Evolutionary conservation across 1,140 invertebrate species (phyloP).

Genomic region (Orchesella cincta): DNA sequence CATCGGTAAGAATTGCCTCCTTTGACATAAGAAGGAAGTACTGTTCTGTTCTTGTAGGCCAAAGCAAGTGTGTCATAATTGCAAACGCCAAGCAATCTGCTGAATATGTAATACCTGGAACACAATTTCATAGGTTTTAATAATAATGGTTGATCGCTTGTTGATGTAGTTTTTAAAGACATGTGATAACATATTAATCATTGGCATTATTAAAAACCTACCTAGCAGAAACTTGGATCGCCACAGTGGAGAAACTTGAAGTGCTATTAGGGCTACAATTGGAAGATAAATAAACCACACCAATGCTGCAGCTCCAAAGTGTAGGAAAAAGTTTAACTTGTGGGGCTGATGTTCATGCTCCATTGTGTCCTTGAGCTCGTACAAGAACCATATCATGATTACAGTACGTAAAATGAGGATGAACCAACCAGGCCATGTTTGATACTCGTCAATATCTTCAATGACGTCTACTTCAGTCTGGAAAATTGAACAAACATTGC

Average conservation of each 20-base stretch:
- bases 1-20: constrained; percentile 71
- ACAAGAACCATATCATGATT: constrained; percentile 94
- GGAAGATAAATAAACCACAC: constrained; percentile 98
- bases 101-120: constrained; percentile 85
- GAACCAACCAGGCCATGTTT: constrained; percentile 94
- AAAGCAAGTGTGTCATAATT: constrained; percentile 88
- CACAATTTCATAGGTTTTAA: background rate
- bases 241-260: constrained; percentile 92
- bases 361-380: constrained; percentile 89
- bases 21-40: constrained; percentile 77
- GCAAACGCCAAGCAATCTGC: constrained; percentile 91
- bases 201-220: constrained; percentile 59
- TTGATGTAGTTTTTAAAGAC: constrained; percentile 13
- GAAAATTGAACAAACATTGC: constrained; percentile 54
- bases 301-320: constrained; percentile 93
- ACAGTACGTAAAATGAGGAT: constrained; percentile 81
- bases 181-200: constrained; percentile 33
- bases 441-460: constrained; percentile 94
- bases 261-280: constrained; percentile 86
- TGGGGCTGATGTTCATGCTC: constrained; percentile 83
- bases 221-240: constrained; percentile 90
- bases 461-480: constrained; percentile 94
- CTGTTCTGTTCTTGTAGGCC: constrained; percentile 87
- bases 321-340: constrained; percentile 88
- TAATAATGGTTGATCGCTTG: background rate